These are phyloP conservation scores for Monoplex corrugatus DNA, from an alignment of 2,888 invertebrate species.

Conservation along the genomic window DNA sequence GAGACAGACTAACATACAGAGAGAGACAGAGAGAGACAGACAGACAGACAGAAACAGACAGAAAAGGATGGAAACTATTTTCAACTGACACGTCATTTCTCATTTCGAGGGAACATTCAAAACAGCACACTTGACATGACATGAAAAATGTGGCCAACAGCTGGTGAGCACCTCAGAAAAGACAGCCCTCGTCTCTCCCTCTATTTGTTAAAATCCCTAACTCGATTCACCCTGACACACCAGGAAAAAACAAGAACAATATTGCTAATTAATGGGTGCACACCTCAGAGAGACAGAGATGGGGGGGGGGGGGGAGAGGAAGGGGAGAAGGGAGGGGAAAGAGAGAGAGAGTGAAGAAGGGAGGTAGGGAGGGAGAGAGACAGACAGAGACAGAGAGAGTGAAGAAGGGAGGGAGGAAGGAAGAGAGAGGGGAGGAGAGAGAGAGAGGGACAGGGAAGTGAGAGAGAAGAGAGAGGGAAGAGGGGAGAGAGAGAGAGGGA, in stretches of 20 bases:
- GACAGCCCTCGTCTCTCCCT: too few relatives aligned
- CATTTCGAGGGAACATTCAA: too few relatives aligned
- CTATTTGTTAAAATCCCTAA: too few relatives aligned
- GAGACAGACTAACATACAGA: not conserved
- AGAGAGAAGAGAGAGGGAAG: too few relatives aligned
- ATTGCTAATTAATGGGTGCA: too few relatives aligned
- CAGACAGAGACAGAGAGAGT: not conserved
- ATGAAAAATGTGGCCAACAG: too few relatives aligned
- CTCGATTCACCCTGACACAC: too few relatives aligned
- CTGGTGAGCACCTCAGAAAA: too few relatives aligned
- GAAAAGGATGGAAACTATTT: not conserved
- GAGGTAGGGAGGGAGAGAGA: not conserved
- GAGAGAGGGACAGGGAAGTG: not conserved
- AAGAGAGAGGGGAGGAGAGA: not conserved
- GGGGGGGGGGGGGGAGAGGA: not conserved
- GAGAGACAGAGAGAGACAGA: constrained; percentile 7
- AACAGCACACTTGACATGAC: too few relatives aligned
- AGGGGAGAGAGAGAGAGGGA: not conserved
- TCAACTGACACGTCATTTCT: too few relatives aligned
- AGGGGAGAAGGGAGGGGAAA: not conserved
- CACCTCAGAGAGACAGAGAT: too few relatives aligned
- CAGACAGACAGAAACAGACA: not conserved
- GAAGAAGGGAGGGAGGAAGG: not conserved
- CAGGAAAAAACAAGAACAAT: too few relatives aligned
- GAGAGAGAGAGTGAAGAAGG: not conserved